Base-by-base conservation (phyloP, 1,140 invertebrate species). In the Phymastichus coffea region DNA sequence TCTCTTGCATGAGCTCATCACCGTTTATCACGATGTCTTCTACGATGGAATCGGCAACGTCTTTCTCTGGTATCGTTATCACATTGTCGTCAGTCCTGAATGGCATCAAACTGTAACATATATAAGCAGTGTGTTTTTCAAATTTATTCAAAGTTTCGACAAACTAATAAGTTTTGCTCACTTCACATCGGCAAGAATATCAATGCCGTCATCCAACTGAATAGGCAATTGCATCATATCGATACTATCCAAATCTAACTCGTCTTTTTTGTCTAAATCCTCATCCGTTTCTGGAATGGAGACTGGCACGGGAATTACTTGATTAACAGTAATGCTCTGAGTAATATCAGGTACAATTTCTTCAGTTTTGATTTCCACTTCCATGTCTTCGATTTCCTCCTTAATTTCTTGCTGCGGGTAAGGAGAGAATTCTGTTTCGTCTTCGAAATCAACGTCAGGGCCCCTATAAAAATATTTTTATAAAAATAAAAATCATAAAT, bases 161-260 rank as follows among this genome's bases (percentile, higher is more conserved):
- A 12, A 30, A 30, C 28, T 8, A 30, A 30, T 30, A 14, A 38
- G 35, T 14, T 33, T 25, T 8, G 70, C 78, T 72, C 66, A 82
- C 79, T 81, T 80, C 2, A 83, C 79, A 62, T 83, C 80, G 35
- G 82, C 81, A 20, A 86, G 72, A 62, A 85, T 81, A 35, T 84
- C 83, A 35, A 85, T 84, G 43, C 82, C 80, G 57, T 85, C 84
- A 44, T 85, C 84, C 8, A 86, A 67, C 70, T 87, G 84, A 37
- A 87, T 84, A 9, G 85, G 85, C 49, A 86, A 69, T 63, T 85
- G 83, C 84, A 86, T 85, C 83, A 87, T 86, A 57, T 86, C 85
- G 38, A 86, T 85, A 20, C 80, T 79, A 51, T 85, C 83, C 20
- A 87, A 70, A 71, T 86, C 84, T 7, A 81, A 56, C 55, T 75